These are phyloP conservation scores for Neodiprion lecontei DNA, from an alignment of 1,140 invertebrate genomes.

Conservation along the genomic window DNA sequence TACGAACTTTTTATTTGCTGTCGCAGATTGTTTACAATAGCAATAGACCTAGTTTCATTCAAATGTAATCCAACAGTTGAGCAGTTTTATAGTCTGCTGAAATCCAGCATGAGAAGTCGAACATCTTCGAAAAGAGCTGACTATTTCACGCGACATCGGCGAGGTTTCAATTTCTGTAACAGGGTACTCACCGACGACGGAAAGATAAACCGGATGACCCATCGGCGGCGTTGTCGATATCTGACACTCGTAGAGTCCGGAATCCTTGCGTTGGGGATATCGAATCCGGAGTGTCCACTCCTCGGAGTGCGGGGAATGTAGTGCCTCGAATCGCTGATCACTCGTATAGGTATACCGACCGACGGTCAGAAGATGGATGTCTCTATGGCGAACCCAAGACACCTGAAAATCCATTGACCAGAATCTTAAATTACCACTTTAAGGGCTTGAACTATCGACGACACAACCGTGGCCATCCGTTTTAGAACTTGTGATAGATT, in stretches of 20 bases:
- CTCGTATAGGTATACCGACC: slow-evolving; percentile 68
- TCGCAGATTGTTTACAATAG: too few relatives aligned
- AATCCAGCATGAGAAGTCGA: too few relatives aligned
- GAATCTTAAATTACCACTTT: not conserved
- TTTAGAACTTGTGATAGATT: too few relatives aligned
- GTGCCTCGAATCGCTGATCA: slow-evolving; percentile 66
- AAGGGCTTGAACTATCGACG: too few relatives aligned
- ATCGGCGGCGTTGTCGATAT: slow-evolving; percentile 81
- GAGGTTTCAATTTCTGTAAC: too few relatives aligned
- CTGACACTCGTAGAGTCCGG: slow-evolving; percentile 82
- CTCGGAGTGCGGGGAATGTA: slow-evolving; percentile 63
- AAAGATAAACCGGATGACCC: slow-evolving; percentile 73
- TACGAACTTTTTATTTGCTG: too few relatives aligned
- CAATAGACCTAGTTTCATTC: too few relatives aligned
- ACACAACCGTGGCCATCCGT: too few relatives aligned
- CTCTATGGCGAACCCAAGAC: slow-evolving; percentile 67
- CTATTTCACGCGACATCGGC: too few relatives aligned
- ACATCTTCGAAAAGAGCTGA: too few relatives aligned
- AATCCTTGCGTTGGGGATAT: slow-evolving; percentile 72
- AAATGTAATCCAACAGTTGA: too few relatives aligned
- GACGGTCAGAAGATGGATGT: slow-evolving; percentile 65
- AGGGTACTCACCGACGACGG: slow-evolving; percentile 72
- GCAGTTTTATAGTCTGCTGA: too few relatives aligned
- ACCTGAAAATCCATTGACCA: slow-evolving; percentile 53
- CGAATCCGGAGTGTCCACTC: slow-evolving; percentile 72